Conservation (phyloP, 2,888 invertebrate species). For the Andrena praecox region DNA sequence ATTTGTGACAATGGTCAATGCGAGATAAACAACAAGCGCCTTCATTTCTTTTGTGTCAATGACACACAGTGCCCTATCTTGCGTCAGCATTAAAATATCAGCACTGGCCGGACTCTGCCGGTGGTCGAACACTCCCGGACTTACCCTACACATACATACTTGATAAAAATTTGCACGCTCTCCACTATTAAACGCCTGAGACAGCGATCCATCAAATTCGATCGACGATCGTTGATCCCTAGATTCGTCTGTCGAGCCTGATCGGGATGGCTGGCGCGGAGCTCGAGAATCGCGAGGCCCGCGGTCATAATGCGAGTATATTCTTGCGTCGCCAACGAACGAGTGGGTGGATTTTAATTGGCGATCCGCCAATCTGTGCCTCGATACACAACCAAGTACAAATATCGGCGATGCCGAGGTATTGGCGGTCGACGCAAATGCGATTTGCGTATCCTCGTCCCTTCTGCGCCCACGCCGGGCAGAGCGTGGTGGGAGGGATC, state of each 20-base stretch:
- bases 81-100: no score
- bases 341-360: slow-evolving; percentile 76
- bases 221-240: no score
- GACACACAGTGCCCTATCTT: no score
- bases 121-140: no score
- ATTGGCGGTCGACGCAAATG: slow-evolving; percentile 69
- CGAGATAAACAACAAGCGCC: no score
- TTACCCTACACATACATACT: no score
- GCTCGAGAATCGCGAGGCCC: background rate
- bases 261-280: background rate
- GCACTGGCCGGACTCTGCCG: no score
- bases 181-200: no score
- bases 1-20: no score
- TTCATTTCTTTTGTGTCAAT: no score
- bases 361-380: slow-evolving; percentile 73
- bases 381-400: slow-evolving; percentile 74
- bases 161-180: no score
- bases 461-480: slow-evolving; percentile 13
- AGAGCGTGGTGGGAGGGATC: slow-evolving; percentile 50
- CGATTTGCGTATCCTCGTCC: slow-evolving; percentile 71
- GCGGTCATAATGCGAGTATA: slow-evolving; percentile 61
- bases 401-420: slow-evolving; percentile 71
- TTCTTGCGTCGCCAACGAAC: slow-evolving; percentile 55
- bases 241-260: background rate
- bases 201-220: no score